phyloP scores from a whole-genome alignment of 2,888 invertebrate species.

The Ischnura elegans region DNA sequence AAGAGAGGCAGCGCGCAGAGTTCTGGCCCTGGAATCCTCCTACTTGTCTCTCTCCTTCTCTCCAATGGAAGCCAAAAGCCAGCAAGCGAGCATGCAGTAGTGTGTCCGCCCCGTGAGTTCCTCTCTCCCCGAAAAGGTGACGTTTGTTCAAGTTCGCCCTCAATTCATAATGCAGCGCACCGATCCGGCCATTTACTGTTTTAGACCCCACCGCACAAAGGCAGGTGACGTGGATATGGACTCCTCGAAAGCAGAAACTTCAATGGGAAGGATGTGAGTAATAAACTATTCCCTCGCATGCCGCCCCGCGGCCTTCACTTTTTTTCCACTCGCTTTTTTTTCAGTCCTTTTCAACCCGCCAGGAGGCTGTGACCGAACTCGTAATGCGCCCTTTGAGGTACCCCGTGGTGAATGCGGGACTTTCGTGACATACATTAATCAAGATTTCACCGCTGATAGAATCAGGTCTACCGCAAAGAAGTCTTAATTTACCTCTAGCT shows the following conservation, averaged over 20 bases:
- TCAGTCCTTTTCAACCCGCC: neutral
- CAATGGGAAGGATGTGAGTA: neutral
- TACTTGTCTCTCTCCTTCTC: too few relatives aligned
- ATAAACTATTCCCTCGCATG: slow-evolving; percentile 19
- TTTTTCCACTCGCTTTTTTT: neutral
- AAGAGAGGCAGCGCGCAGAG: neutral
- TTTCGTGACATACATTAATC: neutral
- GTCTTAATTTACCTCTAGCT: neutral
- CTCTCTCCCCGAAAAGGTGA: neutral
- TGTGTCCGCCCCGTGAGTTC: neutral
- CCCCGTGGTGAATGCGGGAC: neutral
- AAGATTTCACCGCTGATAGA: neutral
- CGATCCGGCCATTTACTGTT: neutral
- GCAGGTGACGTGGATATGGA: neutral
- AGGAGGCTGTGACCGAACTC: neutral
- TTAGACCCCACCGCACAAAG: neutral
- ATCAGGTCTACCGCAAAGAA: neutral
- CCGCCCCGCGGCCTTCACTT: neutral
- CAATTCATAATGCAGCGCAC: slow-evolving; percentile 9
- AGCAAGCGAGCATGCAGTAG: neutral
- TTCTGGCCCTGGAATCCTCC: too few relatives aligned
- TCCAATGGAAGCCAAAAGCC: neutral
- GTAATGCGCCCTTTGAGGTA: neutral
- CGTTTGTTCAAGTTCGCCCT: slow-evolving; percentile 3
- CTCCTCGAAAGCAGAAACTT: neutral